Evolutionary conservation across 2,888 invertebrate genomes (phyloP), one percentile per base, ranked within the genome.

Genomic region (Perdita meconis): DNA sequence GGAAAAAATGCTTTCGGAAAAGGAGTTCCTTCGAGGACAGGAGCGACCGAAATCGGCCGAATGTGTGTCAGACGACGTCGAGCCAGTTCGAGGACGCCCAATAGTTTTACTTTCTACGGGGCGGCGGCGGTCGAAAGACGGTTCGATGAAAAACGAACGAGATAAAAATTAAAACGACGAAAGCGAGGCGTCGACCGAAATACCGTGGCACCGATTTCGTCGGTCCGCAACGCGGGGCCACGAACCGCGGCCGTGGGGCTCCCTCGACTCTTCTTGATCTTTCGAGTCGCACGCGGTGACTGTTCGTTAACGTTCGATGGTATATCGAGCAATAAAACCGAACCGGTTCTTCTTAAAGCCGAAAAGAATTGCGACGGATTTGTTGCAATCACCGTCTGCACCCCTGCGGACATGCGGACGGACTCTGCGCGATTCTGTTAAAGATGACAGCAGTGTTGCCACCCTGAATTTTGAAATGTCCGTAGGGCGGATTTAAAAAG

Each of bases 31-130:
- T 42, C 57, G 70, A 71, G 77, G 63, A 76, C 64, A 13, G 47
- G 55, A 38, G 38, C 6, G 47, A 26, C 47, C 57, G 55, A 53
- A 56, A 51, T 10, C 19, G 26, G 3, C 47, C 67, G 72, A 84
- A 82, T 83, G 72, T 84, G 44, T 85, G 85, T 75, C 84, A 81
- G 76, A 55, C 69, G 68, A 74, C 65, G 0, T 19, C 47, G 40
- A 74, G 24, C 47, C n/a, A 10, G 55, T 59, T 72, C 81, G 84
- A 84, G 82, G 85, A 81, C 79, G 65, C 51, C 44, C 50, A 40
- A 71, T 81, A 80, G 74, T 83, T 85, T 85, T 81, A 83, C 85
- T 85, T 85, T 85, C 85, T 85, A 85, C 80, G 78, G 70, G 47
- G 57, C 42, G 63, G 57, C 42, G 63, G n/a, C 56, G 73, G 72